Evolutionary conservation across 2,113 vertebrate species (phyloP), one percentile per base, ranked within the genome.

Genomic region (Phrynocephalus versicolor): DNA sequence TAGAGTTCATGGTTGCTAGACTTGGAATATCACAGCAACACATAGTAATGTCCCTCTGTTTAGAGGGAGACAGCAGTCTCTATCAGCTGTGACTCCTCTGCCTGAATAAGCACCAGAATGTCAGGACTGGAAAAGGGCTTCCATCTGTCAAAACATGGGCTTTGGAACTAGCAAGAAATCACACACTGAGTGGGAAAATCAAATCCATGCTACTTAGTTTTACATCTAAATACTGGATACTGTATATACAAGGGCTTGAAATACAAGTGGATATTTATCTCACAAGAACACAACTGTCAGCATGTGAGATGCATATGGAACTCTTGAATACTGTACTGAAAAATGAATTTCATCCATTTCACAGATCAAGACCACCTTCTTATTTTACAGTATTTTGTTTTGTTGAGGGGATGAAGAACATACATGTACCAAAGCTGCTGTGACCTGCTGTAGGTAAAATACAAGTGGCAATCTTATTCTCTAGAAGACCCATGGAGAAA

Each of bases 81-180:
- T 37, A 65, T 51, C 1, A 1, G 16, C 0, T 0, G 55, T 77
- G 65, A 77, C 67, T 55, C 35, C 64, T 85, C 71, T 81, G 51
- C 78, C 55, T 81, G 72, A 77, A 76, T 71, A 62, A 76, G 64
- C 82, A 85, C 23, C 25, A 39, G 6, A 27, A 81, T 88, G 77
- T 0, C 0, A 82, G 41, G 76, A 23, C 16, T 55, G 67, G 58
- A 85, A 90, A 79, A 58, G 58, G 37, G 39, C 74, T 87, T 72
- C 81, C 84, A 81, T 86, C 78, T 86, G 84, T 74, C 79, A 74
- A 73, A 73, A 81, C 60, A 73, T 30, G 41, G 70, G 41, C 39
- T 45, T 65, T 72, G n/a, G n/a, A 86, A 67, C 23, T 37, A 86
- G 64, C 69, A 79, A 80, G 69, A 85, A 86, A 41, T 81, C 27